These are phyloP conservation scores for Tetragnatha montana DNA, from an alignment of 2,888 invertebrate genomes.

Conservation along the genomic window DNA sequence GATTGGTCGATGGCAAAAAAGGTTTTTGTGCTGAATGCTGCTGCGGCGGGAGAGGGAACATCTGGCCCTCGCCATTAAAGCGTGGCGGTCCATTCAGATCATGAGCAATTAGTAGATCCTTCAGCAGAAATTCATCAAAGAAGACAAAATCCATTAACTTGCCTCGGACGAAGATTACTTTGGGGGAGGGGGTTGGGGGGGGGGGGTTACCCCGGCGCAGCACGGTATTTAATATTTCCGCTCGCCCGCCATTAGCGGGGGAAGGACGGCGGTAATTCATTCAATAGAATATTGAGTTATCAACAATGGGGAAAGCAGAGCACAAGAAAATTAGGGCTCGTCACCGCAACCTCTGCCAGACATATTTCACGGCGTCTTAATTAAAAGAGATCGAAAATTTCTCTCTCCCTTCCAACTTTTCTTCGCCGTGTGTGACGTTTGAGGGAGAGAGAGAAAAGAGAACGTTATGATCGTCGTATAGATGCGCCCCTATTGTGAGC, in stretches of 20 bases:
- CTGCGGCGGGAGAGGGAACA: constrained; percentile 68
- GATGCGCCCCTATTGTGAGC: no score
- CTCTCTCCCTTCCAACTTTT: constrained; percentile 26
- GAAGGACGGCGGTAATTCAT: constrained; percentile 68
- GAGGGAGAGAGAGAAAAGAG: no score
- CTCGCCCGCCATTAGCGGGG: constrained; percentile 70
- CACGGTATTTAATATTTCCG: constrained; percentile 72
- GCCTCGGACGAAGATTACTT: constrained; percentile 64
- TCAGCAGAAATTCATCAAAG: constrained; percentile 71
- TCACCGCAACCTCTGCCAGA: constrained; percentile 69
- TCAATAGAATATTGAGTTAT: constrained; percentile 71
- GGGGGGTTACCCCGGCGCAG: constrained; percentile 47
- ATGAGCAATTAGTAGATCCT: constrained; percentile 71
- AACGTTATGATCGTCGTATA: no score
- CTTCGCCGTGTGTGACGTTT: neutral
- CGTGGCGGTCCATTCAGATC: constrained; percentile 71
- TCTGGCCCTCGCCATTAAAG: constrained; percentile 69
- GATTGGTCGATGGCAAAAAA: constrained; percentile 66
- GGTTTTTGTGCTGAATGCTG: constrained; percentile 68
- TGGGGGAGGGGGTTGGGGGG: constrained; percentile 40
- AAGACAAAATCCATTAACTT: constrained; percentile 72
- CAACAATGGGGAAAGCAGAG: constrained; percentile 66
- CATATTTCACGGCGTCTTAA: constrained; percentile 71
- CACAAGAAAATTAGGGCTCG: constrained; percentile 69
- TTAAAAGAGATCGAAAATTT: constrained; percentile 71